Evolutionary conservation across 2,888 invertebrate genomes (phyloP).

Genomic region (Scaptodrosophila latifasciaeformis): DNA sequence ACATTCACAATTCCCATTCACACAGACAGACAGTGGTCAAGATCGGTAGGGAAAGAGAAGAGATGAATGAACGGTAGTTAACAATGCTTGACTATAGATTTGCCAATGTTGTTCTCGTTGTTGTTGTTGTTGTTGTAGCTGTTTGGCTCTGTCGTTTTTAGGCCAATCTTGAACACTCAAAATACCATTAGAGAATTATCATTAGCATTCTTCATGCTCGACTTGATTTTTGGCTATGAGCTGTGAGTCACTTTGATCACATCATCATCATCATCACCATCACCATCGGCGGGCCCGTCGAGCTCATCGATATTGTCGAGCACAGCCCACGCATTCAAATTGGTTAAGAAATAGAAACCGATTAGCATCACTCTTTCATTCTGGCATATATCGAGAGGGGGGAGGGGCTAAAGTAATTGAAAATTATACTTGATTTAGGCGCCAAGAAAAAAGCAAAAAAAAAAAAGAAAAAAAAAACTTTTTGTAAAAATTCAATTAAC

Average conservation of each 20-base stretch:
- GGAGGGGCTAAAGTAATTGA: too few species aligned
- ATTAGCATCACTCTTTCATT: neutral
- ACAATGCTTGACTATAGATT: neutral
- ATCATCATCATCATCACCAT: too few species aligned
- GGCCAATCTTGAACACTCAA: conserved; percentile 2
- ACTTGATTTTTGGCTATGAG: neutral
- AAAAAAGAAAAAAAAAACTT: too few species aligned
- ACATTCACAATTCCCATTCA: too few species aligned
- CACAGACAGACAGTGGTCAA: too few species aligned
- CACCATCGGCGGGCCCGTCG: neutral
- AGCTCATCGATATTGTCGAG: neutral
- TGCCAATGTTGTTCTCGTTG: too few species aligned
- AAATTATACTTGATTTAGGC: too few species aligned
- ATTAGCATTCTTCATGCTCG: neutral
- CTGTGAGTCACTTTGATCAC: too few species aligned
- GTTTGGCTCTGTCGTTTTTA: conserved; percentile 1
- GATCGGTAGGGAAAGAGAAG: too few species aligned
- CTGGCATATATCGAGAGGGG: too few species aligned
- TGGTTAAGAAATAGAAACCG: neutral
- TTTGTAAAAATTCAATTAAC: neutral
- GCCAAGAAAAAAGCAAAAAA: too few species aligned
- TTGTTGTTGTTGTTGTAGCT: neutral
- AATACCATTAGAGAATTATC: neutral
- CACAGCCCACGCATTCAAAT: neutral
- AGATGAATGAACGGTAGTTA: neutral